A percentile compares a stretch with the other conserved stretches of the same genome.
Evolutionary conservation across 2,797 vertebrate genomes (phyloP).

Genomic region (Acropternis orthonyx): DNA sequence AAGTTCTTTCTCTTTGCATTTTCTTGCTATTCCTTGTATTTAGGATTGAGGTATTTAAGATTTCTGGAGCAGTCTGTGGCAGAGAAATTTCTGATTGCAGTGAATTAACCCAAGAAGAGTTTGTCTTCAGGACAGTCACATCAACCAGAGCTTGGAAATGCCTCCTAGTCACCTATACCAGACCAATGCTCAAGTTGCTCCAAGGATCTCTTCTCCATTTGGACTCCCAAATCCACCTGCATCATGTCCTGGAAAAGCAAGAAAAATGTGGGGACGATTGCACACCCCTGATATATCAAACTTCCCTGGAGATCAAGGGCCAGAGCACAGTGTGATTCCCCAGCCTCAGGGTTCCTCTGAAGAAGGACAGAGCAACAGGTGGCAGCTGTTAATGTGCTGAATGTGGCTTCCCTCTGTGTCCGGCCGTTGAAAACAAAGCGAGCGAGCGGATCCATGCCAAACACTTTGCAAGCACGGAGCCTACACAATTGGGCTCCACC

Average conservation of each 20-base stretch:
- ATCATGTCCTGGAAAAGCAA: not conserved
- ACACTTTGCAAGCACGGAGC: slow-evolving; percentile 10
- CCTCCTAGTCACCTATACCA: not conserved
- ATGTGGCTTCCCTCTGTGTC: slow-evolving; percentile 57
- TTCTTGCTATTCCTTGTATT: not conserved
- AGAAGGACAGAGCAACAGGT: slow-evolving; percentile 55
- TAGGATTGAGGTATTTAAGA: not conserved
- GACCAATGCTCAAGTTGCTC: not conserved
- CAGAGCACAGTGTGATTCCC: not conserved
- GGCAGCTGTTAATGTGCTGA: slow-evolving; percentile 33
- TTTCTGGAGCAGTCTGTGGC: not conserved
- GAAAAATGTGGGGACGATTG: not conserved
- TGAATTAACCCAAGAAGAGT: not conserved
- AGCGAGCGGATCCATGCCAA: slow-evolving; percentile 20
- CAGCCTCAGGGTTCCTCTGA: not conserved
- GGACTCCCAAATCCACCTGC: not conserved
- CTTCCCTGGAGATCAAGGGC: slow-evolving; percentile 26
- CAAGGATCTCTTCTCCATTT: not conserved
- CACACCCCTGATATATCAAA: not conserved
- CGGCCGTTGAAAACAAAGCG: slow-evolving; percentile 20
- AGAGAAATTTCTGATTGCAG: not conserved
- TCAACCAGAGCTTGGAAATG: not conserved
- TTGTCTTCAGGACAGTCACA: not conserved
- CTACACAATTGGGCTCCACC: slow-evolving; percentile 54
- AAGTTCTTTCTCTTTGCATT: not conserved